These are phyloP conservation scores for Chrysodeixis includens DNA, from an alignment of 2,888 invertebrate species.

Conservation along the genomic window DNA sequence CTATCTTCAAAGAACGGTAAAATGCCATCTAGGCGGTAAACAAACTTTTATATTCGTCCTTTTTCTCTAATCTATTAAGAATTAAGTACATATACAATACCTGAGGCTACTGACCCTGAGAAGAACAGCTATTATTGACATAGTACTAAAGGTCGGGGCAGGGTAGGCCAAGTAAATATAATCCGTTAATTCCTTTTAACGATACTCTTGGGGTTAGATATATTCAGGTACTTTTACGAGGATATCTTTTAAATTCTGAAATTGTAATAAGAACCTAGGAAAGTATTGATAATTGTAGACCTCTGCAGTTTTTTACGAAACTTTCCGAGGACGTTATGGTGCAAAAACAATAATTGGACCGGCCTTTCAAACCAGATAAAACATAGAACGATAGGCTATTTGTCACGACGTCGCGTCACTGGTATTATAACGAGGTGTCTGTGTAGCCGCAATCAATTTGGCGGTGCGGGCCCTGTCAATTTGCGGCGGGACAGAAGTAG, in stretches of 20 bases:
- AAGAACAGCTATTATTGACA: not conserved
- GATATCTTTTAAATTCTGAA: not conserved
- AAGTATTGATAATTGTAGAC: not conserved
- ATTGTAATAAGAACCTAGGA: not conserved
- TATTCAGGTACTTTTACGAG: not conserved
- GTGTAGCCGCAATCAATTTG: conserved; percentile 83
- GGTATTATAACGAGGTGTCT: conserved; percentile 77
- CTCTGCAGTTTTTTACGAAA: not conserved
- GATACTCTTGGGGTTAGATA: not conserved
- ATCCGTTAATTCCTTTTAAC: not conserved
- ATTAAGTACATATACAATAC: too few species aligned
- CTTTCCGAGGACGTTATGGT: conserved; percentile 26
- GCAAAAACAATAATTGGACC: conserved; percentile 31
- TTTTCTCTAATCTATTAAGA: too few species aligned
- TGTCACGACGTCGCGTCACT: conserved; percentile 63
- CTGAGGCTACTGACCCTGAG: not conserved
- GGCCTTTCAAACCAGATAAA: conserved; percentile 54
- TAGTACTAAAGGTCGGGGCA: not conserved
- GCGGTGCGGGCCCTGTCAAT: conserved; percentile 79
- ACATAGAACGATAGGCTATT: conserved; percentile 59
- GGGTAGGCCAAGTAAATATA: not conserved
- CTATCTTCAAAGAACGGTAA: not conserved
- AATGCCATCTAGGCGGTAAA: not conserved
- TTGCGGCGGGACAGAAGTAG: conserved; percentile 65
- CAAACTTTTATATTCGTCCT: too few species aligned